These are phyloP conservation scores for Anarhynchus alexandrinus DNA, from an alignment of 2,113 vertebrate genomes.

Conservation along the genomic window DNA sequence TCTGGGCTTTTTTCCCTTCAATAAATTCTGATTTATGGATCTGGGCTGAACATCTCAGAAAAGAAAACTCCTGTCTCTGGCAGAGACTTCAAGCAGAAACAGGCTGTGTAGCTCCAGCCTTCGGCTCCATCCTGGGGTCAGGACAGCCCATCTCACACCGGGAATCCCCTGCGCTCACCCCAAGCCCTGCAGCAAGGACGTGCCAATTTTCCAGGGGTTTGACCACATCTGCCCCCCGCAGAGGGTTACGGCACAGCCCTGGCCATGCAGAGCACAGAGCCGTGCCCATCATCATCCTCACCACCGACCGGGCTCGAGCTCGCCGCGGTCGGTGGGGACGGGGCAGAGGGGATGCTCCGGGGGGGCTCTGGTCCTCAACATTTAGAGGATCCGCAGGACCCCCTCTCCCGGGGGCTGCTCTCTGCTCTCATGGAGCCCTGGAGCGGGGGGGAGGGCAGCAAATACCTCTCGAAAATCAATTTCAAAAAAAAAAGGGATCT, in stretches of 20 bases:
- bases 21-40: background rate
- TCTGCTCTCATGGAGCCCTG: accelerated
- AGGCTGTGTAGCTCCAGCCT: background rate
- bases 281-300: background rate
- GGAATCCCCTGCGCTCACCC: accelerated
- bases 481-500: background rate
- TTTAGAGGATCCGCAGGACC: background rate
- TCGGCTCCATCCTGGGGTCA: background rate
- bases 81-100: background rate
- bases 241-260: background rate
- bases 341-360: background rate
- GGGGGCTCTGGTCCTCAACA: background rate
- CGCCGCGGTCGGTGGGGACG: accelerated
- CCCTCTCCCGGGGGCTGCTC: background rate
- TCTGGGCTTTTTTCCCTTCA: background rate
- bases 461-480: background rate
- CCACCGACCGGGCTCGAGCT: background rate
- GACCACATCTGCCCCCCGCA: background rate
- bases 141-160: accelerated
- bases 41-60: background rate
- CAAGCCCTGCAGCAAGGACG: background rate
- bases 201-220: accelerated
- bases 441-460: background rate
- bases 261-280: background rate
- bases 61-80: background rate